Evolutionary conservation across 2,888 invertebrate species (phyloP).

Genomic region (Lochmaea capreae): DNA sequence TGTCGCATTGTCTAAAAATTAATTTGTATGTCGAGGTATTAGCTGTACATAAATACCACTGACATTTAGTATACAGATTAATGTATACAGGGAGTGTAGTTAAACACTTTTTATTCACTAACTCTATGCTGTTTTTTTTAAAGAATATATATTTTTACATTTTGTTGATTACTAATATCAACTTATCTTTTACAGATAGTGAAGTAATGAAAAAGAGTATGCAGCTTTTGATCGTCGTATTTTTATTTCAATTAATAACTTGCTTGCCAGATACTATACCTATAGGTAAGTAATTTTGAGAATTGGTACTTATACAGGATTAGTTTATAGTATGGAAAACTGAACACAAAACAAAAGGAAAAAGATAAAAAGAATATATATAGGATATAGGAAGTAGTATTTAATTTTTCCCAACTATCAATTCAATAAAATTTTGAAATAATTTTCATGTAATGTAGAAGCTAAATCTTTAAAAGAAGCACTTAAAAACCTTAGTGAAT

Average conservation of each 20-base stretch:
- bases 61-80: not conserved
- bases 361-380: too few relatives aligned
- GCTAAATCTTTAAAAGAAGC: too few relatives aligned
- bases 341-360: too few relatives aligned
- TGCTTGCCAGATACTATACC: constrained; percentile 67
- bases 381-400: too few relatives aligned
- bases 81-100: too few relatives aligned
- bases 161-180: not conserved
- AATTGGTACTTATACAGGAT: not conserved
- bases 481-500: too few relatives aligned
- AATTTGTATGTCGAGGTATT: not conserved
- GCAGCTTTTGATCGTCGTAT: constrained; percentile 50
- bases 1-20: constrained; percentile 1
- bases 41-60: not conserved
- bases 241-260: constrained; percentile 48
- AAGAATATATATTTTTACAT: too few relatives aligned
- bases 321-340: not conserved
- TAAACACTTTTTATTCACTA: too few relatives aligned
- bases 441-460: too few relatives aligned
- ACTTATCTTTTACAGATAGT: constrained; percentile 54
- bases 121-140: too few relatives aligned
- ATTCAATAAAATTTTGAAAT: too few relatives aligned
- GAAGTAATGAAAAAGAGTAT: constrained; percentile 53
- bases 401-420: too few relatives aligned
- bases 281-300: constrained; percentile 65